Evolutionary conservation across 2,888 invertebrate genomes (phyloP), one percentile per base, ranked within the genome.

Genomic region (Osedax frankpressi): DNA sequence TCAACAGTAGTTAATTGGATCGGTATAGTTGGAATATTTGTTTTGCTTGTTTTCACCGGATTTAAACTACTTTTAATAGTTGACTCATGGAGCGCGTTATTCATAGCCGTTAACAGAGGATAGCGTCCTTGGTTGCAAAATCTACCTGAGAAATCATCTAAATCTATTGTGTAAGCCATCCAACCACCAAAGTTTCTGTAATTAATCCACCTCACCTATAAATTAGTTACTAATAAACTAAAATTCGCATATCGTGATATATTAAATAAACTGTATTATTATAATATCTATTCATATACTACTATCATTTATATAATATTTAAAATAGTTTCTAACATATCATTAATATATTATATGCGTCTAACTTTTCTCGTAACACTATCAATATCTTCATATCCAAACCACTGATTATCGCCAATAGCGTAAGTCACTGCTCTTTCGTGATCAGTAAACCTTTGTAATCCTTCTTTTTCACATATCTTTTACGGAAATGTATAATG

Each of bases 321-420:
- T n/a, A n/a, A n/a, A n/a, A n/a, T n/a, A n/a, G n/a, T n/a, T n/a
- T n/a, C n/a, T n/a, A n/a, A n/a, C n/a, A n/a, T n/a, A n/a, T n/a
- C n/a, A n/a, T n/a, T n/a, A n/a, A n/a, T n/a, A n/a, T n/a, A n/a
- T n/a, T n/a, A n/a, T n/a, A n/a, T n/a, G n/a, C n/a, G n/a, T n/a
- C n/a, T n/a, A 81, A 81, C 81, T 78, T 81, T 81, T 2, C 77
- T 76, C 60, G 76, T 75, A 6, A 81, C 75, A 74, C 80, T 80
- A 25, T 77, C 75, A 3, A 74, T 74, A 71, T 80, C 78, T 71
- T 82, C 81, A 70, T 79, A 82, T 0, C 82, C 81, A 1, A 81
- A 77, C 82, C 82, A 82, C 71, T 80, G 80, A 68, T 78, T 75
- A 3, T 77, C 78, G 62, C 44, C 19, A 11, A 44, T 44, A 44